Percentiles rank a stretch among this genome's conserved stretches.
These are phyloP conservation scores for Epinephelus cyanopodus DNA, from an alignment of 2,113 vertebrate species.

Conservation along the genomic window DNA sequence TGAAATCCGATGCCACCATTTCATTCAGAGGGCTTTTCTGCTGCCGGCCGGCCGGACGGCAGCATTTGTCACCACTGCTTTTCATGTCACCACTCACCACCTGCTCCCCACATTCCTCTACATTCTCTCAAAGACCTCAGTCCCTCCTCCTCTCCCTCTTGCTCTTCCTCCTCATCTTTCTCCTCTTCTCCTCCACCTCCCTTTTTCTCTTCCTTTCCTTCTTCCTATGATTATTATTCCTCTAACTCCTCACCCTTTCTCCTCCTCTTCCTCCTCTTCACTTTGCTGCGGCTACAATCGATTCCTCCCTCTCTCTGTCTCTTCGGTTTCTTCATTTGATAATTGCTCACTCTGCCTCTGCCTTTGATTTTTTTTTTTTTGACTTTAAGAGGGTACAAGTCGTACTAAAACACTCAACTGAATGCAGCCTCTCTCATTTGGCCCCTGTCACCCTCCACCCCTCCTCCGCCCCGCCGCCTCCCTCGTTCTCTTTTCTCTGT, in stretches of 20 bases:
- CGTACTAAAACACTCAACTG: conserved; percentile 25
- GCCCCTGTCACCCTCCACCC: conserved; percentile 3
- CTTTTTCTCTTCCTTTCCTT: conserved; percentile 12
- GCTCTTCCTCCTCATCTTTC: conserved; percentile 37
- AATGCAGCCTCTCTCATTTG: conserved; percentile 43
- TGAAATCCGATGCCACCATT: conserved; percentile 75
- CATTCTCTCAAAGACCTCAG: conserved; percentile 80
- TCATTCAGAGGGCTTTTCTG: conserved; percentile 71
- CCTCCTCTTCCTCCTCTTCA: not conserved
- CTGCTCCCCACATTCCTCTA: conserved; percentile 86
- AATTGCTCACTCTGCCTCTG: conserved; percentile 12
- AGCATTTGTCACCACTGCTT: conserved; percentile 85
- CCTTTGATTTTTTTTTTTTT: conserved; percentile 13
- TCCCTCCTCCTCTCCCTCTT: conserved; percentile 47
- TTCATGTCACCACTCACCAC: conserved; percentile 87
- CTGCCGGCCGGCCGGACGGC: conserved; percentile 67
- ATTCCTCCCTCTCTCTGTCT: conserved; percentile 9
- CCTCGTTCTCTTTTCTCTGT: conserved; percentile 58
- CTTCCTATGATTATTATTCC: conserved; percentile 12
- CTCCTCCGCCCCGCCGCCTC: conserved; percentile 25
- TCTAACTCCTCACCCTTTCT: conserved; percentile 8
- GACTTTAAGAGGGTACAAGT: conserved; percentile 27
- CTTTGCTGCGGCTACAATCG: not conserved
- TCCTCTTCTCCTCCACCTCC: conserved; percentile 20
- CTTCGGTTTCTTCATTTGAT: conserved; percentile 12